Evolutionary conservation across 2,888 invertebrate genomes (phyloP).

Genomic region (Ceramica pisi): DNA sequence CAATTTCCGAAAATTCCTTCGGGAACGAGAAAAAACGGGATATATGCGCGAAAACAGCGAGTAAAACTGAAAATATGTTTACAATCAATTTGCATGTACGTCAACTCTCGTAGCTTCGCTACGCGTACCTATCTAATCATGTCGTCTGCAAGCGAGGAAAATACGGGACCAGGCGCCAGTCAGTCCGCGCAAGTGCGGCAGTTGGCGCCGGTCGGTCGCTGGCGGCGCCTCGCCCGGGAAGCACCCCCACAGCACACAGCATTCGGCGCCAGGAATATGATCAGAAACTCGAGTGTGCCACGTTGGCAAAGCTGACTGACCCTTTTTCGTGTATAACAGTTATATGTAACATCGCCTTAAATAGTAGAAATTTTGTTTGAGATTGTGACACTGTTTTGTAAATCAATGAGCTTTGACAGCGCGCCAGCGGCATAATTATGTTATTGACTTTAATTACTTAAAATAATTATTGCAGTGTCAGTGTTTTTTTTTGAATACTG

Average conservation of each 20-base stretch:
- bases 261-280: neutral
- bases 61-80: neutral
- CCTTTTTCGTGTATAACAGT: too few species aligned
- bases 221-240: neutral
- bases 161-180: neutral
- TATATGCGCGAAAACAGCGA: too few species aligned
- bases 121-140: too few species aligned
- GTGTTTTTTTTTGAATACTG: neutral
- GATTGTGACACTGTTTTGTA: neutral
- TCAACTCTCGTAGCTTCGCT: neutral
- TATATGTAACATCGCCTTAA: neutral
- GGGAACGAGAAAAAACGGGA: too few species aligned
- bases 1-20: too few species aligned
- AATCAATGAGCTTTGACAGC: neutral
- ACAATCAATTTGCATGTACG: neutral
- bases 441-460: neutral
- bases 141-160: neutral
- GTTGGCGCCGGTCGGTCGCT: constrained; percentile 4
- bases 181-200: constrained; percentile 12
- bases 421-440: neutral
- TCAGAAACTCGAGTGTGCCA: neutral
- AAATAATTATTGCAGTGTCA: neutral
- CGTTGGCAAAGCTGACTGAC: neutral
- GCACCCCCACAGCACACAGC: neutral
- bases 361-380: neutral